A percentile compares a stretch with the other conserved stretches of the same genome.
These are phyloP conservation scores for Lontra canadensis DNA, from an alignment of 2,113 vertebrate genomes.

Conservation along the genomic window DNA sequence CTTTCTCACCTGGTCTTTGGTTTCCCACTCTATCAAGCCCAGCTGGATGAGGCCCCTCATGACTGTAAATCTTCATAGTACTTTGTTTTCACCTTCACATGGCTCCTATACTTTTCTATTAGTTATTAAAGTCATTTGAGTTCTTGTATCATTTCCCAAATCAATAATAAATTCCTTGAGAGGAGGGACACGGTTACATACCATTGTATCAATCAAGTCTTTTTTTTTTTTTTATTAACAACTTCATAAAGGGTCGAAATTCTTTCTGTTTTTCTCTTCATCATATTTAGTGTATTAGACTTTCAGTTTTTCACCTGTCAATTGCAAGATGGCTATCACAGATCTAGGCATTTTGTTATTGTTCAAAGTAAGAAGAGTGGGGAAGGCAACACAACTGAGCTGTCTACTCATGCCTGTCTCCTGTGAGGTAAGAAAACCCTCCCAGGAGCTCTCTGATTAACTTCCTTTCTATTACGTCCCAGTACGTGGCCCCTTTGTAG, in stretches of 20 bases:
- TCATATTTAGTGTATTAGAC: background rate
- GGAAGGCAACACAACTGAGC: background rate
- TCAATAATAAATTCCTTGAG: slow-evolving; percentile 37
- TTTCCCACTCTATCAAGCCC: background rate
- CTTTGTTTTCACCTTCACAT: background rate
- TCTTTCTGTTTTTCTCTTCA: background rate
- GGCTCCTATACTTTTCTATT: background rate
- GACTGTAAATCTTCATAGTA: background rate
- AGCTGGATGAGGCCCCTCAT: background rate
- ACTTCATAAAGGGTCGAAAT: slow-evolving; percentile 27
- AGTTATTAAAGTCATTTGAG: background rate
- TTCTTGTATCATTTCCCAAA: background rate
- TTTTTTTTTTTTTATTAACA: background rate
- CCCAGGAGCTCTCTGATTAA: background rate
- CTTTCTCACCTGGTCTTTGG: background rate
- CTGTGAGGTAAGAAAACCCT: background rate
- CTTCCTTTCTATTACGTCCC: background rate
- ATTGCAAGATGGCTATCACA: background rate
- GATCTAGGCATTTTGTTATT: slow-evolving; percentile 56
- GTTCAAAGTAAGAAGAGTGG: background rate
- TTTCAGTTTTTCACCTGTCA: slow-evolving; percentile 34
- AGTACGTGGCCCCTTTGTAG: background rate
- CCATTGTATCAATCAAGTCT: background rate
- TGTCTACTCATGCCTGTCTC: background rate
- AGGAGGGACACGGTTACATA: background rate